Percentiles rank a stretch among this genome's conserved stretches.
These are phyloP conservation scores for Dromococcyx pavoninus DNA, from an alignment of 2,797 vertebrate species.

Conservation along the genomic window DNA sequence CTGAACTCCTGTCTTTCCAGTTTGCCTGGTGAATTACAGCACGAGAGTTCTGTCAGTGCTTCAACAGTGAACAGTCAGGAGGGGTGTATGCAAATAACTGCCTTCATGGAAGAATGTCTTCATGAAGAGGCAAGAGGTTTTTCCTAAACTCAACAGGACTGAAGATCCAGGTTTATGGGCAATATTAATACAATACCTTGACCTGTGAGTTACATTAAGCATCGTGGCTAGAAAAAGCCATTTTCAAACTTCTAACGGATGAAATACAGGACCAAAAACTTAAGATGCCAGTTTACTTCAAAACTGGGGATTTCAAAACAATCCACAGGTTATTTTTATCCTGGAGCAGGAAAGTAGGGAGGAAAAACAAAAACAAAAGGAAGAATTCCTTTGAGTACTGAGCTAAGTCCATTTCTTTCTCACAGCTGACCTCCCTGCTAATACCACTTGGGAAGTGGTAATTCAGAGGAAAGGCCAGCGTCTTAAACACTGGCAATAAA, in stretches of 20 bases:
- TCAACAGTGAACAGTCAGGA: background rate
- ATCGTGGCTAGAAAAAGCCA: background rate
- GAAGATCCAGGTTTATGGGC: background rate
- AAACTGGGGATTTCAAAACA: background rate
- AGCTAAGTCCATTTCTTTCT: background rate
- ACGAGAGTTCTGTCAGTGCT: no score
- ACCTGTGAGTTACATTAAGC: background rate
- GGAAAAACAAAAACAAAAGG: background rate
- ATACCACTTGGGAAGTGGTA: background rate
- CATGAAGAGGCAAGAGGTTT: accelerated
- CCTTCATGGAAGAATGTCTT: background rate
- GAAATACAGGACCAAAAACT: background rate
- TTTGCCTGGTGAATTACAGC: background rate
- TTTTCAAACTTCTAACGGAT: background rate
- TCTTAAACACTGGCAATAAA: background rate
- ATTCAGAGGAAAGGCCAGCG: background rate
- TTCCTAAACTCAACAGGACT: background rate
- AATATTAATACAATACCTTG: background rate
- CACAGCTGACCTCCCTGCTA: background rate
- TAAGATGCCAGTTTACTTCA: background rate
- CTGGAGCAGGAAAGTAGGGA: background rate
- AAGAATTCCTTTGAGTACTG: background rate
- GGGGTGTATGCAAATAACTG: background rate
- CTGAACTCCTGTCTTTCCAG: background rate
- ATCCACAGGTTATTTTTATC: background rate